phyloP scores from a whole-genome alignment of 1,140 invertebrate genomes.

The Drepana arcuata region DNA sequence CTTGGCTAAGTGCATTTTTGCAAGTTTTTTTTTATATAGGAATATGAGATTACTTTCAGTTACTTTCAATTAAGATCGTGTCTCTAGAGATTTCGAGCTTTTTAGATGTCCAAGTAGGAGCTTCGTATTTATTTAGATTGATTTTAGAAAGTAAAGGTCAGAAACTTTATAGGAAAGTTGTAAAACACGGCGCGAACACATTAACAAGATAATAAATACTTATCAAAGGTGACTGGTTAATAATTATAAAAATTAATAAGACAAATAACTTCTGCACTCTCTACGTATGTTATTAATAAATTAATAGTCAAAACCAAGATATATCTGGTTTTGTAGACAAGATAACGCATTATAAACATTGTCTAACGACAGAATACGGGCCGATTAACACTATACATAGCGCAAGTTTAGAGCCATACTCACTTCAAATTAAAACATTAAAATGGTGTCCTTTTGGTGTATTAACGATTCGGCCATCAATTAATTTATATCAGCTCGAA shows the following conservation, averaged over 20 bases:
- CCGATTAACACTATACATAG: slow-evolving; percentile 47
- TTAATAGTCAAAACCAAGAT: slow-evolving; percentile 38
- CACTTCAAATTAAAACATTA: slow-evolving; percentile 21
- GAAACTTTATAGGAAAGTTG: no score
- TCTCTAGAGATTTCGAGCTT: slow-evolving; percentile 5
- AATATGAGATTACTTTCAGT: no score
- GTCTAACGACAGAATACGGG: slow-evolving; percentile 34
- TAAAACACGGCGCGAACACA: no score
- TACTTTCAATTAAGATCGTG: not conserved
- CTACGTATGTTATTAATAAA: slow-evolving; percentile 11
- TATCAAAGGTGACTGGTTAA: slow-evolving; percentile 40
- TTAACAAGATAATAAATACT: slow-evolving; percentile 11
- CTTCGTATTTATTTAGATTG: slow-evolving; percentile 9
- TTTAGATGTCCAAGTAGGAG: slow-evolving; percentile 5
- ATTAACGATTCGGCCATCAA: slow-evolving; percentile 55
- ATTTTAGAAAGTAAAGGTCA: no score
- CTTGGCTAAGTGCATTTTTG: slow-evolving; percentile 38
- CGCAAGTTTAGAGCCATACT: slow-evolving; percentile 32
- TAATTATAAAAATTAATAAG: slow-evolving; percentile 14
- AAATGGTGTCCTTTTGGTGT: slow-evolving; percentile 58
- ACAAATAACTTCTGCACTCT: slow-evolving; percentile 10
- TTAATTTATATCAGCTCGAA: slow-evolving; percentile 55
- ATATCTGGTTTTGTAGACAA: slow-evolving; percentile 42
- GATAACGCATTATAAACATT: slow-evolving; percentile 24
- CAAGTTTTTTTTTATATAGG: slow-evolving; percentile 16